Evolutionary conservation across 2,113 vertebrate genomes (phyloP).

Genomic region (Theristicus caerulescens): DNA sequence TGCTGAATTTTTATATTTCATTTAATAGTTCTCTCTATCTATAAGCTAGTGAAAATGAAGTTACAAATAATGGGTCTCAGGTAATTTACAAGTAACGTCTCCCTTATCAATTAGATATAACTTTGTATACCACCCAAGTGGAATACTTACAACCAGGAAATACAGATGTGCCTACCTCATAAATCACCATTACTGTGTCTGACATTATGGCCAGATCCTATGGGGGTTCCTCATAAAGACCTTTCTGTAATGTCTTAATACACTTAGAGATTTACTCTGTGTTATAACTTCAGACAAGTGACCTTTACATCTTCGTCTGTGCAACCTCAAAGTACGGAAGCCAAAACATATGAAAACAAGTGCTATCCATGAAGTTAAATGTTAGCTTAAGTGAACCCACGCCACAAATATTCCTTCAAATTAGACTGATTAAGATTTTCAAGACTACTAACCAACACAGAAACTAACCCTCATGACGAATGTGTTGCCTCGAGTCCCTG

Average conservation of each 20-base stretch:
- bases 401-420: not conserved
- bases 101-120: not conserved
- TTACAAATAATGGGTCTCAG: not conserved
- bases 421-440: not conserved
- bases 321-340: not conserved
- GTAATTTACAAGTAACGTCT: not conserved
- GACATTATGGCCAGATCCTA: not conserved
- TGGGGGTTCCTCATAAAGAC: not conserved
- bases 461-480: not conserved
- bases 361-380: fast-evolving
- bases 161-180: not conserved
- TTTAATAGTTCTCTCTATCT: not conserved
- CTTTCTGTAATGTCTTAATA: not conserved
- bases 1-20: not conserved
- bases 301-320: not conserved
- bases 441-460: not conserved
- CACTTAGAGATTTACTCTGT: not conserved
- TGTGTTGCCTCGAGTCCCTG: fast-evolving
- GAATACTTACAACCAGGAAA: not conserved
- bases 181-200: not conserved
- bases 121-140: not conserved
- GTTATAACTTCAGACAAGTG: not conserved
- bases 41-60: not conserved
- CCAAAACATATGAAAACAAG: fast-evolving
- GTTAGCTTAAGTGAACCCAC: not conserved